These are phyloP conservation scores for Acanthurus tractus DNA, from an alignment of 2,797 vertebrate species.

Conservation along the genomic window DNA sequence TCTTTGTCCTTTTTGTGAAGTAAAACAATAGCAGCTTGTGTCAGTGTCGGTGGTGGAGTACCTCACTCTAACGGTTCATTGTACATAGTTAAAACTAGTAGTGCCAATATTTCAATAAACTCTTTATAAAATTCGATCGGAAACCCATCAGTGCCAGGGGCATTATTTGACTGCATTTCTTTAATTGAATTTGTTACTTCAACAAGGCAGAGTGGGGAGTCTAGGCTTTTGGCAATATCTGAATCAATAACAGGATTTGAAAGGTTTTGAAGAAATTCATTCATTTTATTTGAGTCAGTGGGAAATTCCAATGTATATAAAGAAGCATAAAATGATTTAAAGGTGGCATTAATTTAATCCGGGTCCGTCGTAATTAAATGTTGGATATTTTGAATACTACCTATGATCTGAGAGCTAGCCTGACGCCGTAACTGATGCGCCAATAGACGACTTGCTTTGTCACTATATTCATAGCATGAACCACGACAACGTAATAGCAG, in stretches of 20 bases:
- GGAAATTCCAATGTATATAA: slow-evolving; percentile 4
- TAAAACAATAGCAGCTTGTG: neutral
- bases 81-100: neutral
- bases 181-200: neutral
- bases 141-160: neutral
- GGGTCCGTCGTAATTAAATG: too few relatives aligned
- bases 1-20: slow-evolving; percentile 14
- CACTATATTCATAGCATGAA: too few relatives aligned
- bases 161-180: neutral
- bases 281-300: neutral
- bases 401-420: too few relatives aligned
- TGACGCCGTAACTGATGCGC: too few relatives aligned
- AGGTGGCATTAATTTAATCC: too few relatives aligned
- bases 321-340: too few relatives aligned
- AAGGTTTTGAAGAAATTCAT: neutral
- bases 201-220: neutral
- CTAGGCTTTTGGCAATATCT: neutral
- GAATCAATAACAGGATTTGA: neutral
- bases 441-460: too few relatives aligned
- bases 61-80: neutral
- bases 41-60: neutral
- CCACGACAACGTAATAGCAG: too few relatives aligned
- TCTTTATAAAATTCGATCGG: neutral
- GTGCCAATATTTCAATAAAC: neutral
- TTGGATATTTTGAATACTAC: too few relatives aligned